Percentiles rank a stretch among this genome's conserved stretches.
Conservation (phyloP, 2,888 invertebrate species). For the Mimumesa dahlbomi region DNA sequence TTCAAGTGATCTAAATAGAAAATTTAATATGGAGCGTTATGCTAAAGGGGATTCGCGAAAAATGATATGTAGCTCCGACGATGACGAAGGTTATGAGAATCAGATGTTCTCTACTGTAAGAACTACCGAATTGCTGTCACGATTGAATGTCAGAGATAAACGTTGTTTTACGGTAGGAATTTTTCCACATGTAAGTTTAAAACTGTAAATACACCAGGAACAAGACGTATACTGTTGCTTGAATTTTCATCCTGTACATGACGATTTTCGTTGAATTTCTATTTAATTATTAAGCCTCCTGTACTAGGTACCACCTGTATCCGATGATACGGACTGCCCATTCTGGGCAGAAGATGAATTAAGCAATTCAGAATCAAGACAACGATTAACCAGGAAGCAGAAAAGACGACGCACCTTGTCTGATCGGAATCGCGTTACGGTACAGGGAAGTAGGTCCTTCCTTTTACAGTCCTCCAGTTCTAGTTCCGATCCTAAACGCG, state of each 20-base stretch:
- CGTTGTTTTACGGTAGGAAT: constrained; percentile 38
- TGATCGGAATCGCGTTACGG: constrained; percentile 66
- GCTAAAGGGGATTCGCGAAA: constrained; percentile 66
- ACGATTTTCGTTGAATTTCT: constrained; percentile 10
- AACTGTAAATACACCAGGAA: not conserved
- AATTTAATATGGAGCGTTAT: constrained; percentile 61
- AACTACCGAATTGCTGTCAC: constrained; percentile 46
- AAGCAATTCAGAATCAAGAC: constrained; percentile 69
- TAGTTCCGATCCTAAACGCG: constrained; percentile 50
- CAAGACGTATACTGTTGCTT: not conserved
- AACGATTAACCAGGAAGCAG: constrained; percentile 47
- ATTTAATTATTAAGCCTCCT: too few species aligned
- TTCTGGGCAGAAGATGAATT: constrained; percentile 75
- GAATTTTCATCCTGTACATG: not conserved
- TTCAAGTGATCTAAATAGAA: constrained; percentile 3
- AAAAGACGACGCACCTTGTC: constrained; percentile 68
- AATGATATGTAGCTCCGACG: constrained; percentile 65
- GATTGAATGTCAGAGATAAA: constrained; percentile 51
- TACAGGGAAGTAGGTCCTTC: constrained; percentile 60
- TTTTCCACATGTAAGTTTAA: constrained; percentile 67
- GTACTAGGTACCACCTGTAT: constrained; percentile 31
- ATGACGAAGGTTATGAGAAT: constrained; percentile 68
- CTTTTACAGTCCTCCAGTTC: constrained; percentile 66
- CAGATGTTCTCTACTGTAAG: constrained; percentile 32
- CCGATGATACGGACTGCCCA: constrained; percentile 70